Conservation (phyloP, 2,888 invertebrate species). For the Serripes groenlandicus region DNA sequence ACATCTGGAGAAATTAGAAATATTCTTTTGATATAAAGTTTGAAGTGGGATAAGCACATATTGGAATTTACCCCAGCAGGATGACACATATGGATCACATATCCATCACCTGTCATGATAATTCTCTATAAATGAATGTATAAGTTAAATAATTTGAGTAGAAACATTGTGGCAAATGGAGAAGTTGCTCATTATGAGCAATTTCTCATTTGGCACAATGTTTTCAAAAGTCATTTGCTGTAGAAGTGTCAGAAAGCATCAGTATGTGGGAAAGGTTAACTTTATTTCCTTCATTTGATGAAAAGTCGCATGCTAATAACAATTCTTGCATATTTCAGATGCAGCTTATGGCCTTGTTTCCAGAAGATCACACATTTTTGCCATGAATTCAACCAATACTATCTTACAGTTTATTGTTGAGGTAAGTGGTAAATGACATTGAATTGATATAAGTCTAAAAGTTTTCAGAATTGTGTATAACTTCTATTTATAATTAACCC, state of each 20-base stretch:
- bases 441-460: no score
- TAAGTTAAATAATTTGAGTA: no score
- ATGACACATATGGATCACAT: no score
- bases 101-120: no score
- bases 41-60: no score
- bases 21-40: no score
- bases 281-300: neutral
- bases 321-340: conserved; percentile 75
- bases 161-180: neutral
- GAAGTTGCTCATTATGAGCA: neutral
- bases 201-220: neutral
- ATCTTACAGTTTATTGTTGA: conserved; percentile 93
- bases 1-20: no score
- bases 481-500: neutral
- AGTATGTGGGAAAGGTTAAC: neutral
- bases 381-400: conserved; percentile 95
- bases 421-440: conserved; percentile 80
- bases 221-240: neutral
- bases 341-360: conserved; percentile 88
- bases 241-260: neutral
- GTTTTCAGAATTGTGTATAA: no score
- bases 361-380: conserved; percentile 94
- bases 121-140: no score
- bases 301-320: neutral
- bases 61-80: no score